Conservation (phyloP, 2,888 invertebrate genomes). For the Xanthorhoe spadicearia region DNA sequence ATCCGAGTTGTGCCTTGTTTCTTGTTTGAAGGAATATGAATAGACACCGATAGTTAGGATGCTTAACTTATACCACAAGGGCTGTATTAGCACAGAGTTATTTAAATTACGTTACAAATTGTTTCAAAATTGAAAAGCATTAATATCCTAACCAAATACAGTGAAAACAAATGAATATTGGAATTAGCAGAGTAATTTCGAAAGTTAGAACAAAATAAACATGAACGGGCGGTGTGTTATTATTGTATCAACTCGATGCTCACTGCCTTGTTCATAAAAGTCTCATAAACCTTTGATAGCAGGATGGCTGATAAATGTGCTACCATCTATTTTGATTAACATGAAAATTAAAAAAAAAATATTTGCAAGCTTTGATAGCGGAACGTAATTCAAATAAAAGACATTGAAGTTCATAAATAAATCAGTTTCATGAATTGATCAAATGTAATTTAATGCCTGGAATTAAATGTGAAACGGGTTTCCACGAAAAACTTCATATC, state of each 20-base stretch:
- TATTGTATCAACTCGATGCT: not conserved
- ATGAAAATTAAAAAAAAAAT: not conserved
- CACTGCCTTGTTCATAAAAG: not conserved
- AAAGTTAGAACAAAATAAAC: constrained; percentile 1
- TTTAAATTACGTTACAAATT: not conserved
- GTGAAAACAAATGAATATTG: constrained; percentile 1
- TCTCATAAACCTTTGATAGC: not conserved
- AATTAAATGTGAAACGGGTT: too few relatives aligned
- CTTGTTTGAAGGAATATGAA: not conserved
- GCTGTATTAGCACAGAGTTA: constrained; percentile 3
- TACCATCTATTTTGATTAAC: not conserved
- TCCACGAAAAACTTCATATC: too few relatives aligned
- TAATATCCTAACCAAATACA: not conserved
- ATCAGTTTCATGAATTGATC: too few relatives aligned
- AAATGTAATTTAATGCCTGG: too few relatives aligned
- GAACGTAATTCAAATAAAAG: not conserved
- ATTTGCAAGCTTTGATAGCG: not conserved
- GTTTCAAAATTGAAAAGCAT: not conserved
- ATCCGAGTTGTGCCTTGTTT: not conserved
- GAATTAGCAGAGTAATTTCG: not conserved
- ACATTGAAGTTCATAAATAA: too few relatives aligned
- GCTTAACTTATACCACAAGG: not conserved
- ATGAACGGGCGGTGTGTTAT: not conserved
- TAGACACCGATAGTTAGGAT: not conserved
- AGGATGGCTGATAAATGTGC: not conserved